Evolutionary conservation across 2,113 vertebrate species (phyloP).

Genomic region (Oxyura jamaicensis): DNA sequence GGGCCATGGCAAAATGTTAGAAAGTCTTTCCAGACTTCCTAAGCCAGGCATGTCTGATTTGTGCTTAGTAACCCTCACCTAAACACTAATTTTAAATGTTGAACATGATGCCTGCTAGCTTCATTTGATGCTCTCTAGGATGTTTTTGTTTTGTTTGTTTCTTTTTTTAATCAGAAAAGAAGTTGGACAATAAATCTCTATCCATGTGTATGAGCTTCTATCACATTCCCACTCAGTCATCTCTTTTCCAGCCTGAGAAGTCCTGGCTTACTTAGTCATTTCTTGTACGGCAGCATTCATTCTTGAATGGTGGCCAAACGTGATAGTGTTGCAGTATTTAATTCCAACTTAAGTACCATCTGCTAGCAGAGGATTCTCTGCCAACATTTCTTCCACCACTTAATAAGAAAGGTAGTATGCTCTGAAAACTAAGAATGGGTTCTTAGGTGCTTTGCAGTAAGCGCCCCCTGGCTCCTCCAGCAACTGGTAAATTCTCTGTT

Average conservation of each 20-base stretch:
- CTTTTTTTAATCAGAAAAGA: not conserved
- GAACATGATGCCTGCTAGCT: not conserved
- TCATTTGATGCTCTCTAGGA: not conserved
- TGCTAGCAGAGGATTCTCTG: constrained; percentile 21
- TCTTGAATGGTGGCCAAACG: constrained; percentile 41
- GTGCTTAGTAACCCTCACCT: not conserved
- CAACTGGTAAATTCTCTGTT: not conserved
- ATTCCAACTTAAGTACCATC: constrained; percentile 48
- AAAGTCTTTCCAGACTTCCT: not conserved
- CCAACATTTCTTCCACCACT: constrained; percentile 18
- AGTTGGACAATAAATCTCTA: not conserved
- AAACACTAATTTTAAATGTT: not conserved
- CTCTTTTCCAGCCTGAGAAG: constrained; percentile 7
- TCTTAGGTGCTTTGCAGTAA: not conserved
- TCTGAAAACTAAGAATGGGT: not conserved
- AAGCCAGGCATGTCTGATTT: not conserved
- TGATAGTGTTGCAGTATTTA: constrained; percentile 18
- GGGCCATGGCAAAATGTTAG: not conserved
- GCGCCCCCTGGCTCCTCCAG: not conserved
- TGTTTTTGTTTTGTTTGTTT: not conserved
- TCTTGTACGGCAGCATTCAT: not conserved
- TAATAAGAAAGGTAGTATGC: not conserved
- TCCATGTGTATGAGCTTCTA: not conserved
- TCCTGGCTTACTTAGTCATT: constrained; percentile 22
- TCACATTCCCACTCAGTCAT: not conserved